Conservation (phyloP, 2,113 vertebrate genomes). For the Ailuropoda melanoleuca region DNA sequence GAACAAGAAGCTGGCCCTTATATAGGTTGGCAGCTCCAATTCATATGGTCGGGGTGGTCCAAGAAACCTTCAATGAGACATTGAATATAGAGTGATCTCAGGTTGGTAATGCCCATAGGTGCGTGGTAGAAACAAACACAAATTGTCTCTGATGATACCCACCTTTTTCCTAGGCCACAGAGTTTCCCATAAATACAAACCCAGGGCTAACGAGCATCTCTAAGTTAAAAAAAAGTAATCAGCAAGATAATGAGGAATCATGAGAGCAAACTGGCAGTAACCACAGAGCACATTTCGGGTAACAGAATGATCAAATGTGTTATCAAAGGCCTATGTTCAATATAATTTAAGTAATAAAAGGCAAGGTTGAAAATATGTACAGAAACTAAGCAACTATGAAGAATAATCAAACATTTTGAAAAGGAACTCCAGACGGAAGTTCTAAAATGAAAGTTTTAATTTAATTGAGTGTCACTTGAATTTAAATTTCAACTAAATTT, state of each 20-base stretch:
- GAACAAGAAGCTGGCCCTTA: not conserved
- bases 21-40: not conserved
- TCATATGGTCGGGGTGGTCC: not conserved
- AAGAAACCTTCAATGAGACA: not conserved
- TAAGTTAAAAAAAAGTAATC: not conserved
- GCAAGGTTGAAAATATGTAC: not conserved
- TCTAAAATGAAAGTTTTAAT: constrained; percentile 14
- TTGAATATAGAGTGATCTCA: not conserved
- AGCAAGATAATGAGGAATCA: not conserved
- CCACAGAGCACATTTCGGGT: not conserved
- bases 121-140: not conserved
- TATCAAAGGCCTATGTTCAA: not conserved
- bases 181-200: not conserved
- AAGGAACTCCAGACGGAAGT: not conserved
- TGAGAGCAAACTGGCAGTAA: not conserved
- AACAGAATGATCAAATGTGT: not conserved
- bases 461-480: not conserved
- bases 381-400: not conserved
- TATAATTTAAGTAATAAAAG: not conserved
- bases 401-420: not conserved
- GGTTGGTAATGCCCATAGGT: not conserved
- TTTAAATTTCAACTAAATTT: constrained; percentile 8
- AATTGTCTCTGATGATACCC: not conserved
- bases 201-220: not conserved
- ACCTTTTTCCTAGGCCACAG: not conserved